Base-by-base conservation (phyloP, 2,797 vertebrate species). In the Cheirogaleus major region DNA sequence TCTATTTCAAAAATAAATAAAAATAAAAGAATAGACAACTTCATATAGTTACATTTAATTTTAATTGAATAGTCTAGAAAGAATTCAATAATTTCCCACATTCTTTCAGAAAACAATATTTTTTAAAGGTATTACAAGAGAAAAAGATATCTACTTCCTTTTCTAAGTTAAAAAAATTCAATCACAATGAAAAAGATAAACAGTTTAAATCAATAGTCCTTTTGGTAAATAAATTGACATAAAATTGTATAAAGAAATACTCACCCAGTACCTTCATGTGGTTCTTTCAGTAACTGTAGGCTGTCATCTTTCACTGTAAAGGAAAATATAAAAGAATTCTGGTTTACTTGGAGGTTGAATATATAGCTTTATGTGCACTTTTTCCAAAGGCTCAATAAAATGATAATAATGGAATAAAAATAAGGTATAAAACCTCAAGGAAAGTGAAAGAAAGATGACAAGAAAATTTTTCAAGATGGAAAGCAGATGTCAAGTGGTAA, bases 361-460 rank as follows among this genome's bases (percentile, higher is more conserved):
- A 65, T 23, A 70, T 14, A 5, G 23, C 45, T 67, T 76, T 82
- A 55, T 72, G 20, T 81, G 15, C 4, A 38, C 35, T 96, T n/a
- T 84, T 94, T 88, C 63, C 45, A 93, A 89, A 92, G 27, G 14
- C 45, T 90, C 50, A 75, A 35, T 91, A 88, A 93, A 95, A 92
- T 81, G 20, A 8, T 67, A 70, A 80, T 30, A 96, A 81, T 95
- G 41, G 35, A 90, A 93, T 70, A 70, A 82, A 97, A 96, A 89
- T 83, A 48, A 78, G 35, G 50, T 38, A 59, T 59, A 94, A 94
- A 95, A 89, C 52, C 41, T 79, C 12, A 65, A 78, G 52, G n/a
- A 95, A 9, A 41, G 45, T 48, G 30, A 94, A 84, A 87, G 57
- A 87, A 93, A 97, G 70, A 79, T 32, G 73, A 43, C 57, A 72